Conservation (phyloP, 1,140 invertebrate species). For the Branchinecta lindahli region DNA sequence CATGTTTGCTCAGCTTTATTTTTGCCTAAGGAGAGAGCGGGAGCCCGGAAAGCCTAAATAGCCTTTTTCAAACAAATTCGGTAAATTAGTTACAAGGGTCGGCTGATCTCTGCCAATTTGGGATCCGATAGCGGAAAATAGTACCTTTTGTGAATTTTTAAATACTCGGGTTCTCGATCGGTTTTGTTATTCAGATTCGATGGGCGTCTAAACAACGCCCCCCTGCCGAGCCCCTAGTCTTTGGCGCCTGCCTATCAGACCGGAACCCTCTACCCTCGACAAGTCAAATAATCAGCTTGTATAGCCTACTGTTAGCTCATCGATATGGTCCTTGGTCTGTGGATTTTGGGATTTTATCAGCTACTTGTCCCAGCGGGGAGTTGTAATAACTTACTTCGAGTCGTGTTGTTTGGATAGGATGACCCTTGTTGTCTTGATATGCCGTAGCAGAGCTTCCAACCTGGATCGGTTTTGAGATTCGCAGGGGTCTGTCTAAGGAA, state of each 20-base stretch:
- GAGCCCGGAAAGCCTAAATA: not conserved
- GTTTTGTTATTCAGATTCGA: constrained; percentile 7
- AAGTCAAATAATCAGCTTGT: constrained; percentile 10
- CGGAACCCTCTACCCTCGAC: not conserved
- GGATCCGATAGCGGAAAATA: not conserved
- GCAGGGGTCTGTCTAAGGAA: no score
- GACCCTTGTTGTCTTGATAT: no score
- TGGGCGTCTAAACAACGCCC: constrained; percentile 7
- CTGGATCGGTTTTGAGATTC: no score
- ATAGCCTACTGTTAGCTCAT: not conserved
- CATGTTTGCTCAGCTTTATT: no score
- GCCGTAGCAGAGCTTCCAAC: no score
- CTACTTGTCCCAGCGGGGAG: not conserved
- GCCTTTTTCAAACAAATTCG: not conserved
- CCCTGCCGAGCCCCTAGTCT: not conserved
- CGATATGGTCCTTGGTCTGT: not conserved
- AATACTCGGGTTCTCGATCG: not conserved
- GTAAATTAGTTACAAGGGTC: constrained; percentile 1
- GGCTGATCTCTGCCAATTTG: constrained; percentile 3
- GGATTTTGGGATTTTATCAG: not conserved
- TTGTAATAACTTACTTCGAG: no score
- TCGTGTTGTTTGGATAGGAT: no score
- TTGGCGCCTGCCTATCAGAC: constrained; percentile 7
- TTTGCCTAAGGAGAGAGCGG: no score
- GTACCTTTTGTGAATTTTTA: not conserved